A percentile compares a stretch with the other conserved stretches of the same genome.
Conservation (phyloP, 64 coral and sea anemone species). For the Stylophora pistillata region DNA sequence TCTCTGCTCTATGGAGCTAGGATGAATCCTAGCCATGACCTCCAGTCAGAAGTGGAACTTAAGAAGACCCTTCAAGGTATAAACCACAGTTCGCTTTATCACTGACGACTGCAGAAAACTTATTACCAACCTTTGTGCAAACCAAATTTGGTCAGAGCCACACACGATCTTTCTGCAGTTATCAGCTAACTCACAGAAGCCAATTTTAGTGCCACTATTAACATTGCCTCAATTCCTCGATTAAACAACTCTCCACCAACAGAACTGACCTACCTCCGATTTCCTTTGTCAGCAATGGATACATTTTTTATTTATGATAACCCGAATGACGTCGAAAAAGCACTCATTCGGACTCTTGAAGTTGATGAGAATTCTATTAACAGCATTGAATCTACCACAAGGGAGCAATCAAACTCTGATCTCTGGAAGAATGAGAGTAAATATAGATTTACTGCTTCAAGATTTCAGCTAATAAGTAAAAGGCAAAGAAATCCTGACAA, state of each 20-base stretch:
- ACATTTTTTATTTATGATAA: too few relatives aligned
- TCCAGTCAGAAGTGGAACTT: slow-evolving; percentile 40
- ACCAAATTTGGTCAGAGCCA: slow-evolving; percentile 44
- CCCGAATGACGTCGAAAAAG: neutral
- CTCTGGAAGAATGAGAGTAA: neutral
- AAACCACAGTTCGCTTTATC: slow-evolving; percentile 51
- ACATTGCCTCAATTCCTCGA: slow-evolving; percentile 4
- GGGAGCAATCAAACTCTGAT: slow-evolving; percentile 6
- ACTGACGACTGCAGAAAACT: neutral
- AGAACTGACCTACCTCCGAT: slow-evolving; percentile 18
- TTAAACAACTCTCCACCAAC: neutral
- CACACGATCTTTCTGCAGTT: slow-evolving; percentile 21
- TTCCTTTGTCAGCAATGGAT: neutral
- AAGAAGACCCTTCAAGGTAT: slow-evolving; percentile 44
- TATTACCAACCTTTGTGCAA: neutral
- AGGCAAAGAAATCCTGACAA: neutral
- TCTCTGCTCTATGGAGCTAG: slow-evolving; percentile 53
- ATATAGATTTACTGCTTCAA: slow-evolving; percentile 28
- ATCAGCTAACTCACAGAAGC: slow-evolving; percentile 20
- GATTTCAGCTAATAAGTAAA: neutral
- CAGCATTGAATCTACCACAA: slow-evolving; percentile 37
- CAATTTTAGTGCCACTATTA: slow-evolving; percentile 17
- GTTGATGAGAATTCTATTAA: slow-evolving; percentile 19
- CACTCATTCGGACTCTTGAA: neutral
- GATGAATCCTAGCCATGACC: neutral